Base-by-base conservation (phyloP, 2,797 vertebrate species). In the Malurus splendens region DNA sequence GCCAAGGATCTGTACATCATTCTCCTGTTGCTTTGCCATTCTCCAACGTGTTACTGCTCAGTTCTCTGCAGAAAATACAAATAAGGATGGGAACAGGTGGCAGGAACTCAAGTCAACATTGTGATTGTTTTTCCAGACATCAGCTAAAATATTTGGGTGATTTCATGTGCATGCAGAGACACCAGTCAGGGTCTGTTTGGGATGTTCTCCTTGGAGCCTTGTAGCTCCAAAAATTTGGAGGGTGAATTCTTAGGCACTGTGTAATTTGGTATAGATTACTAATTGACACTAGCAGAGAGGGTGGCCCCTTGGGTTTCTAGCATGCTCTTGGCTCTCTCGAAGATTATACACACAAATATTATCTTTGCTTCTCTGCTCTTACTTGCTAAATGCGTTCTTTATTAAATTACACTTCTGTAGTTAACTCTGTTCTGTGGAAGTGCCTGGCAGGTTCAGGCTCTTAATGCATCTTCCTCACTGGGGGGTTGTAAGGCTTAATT, bases 401-500 rank as follows among this genome's bases (percentile, higher is more conserved):
- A 87, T 93, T 78, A 81, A 91, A 92, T 91, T 75, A 30, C 62
- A 89, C 85, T 93, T 85, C 70, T 70, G 55, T 90, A 78, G 79
- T 94, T 93, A 90, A 94, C 47, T 81, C 55, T 54, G 12, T 42
- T 79, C 62, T 76, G 55, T 64, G 45, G 61, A 66, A 56, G 30
- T 86, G 65, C 72, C 81, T 82, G 22, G 51, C 74, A 90, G 61
- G 66, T 86, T 91, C 52, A 48, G 72, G 54, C 54, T 90, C 87
- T 84, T 90, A 92, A 90, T 82, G 66, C 17, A 2, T 79, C 52
- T 86, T 76, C 72, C 70, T 87, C 82, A 8, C 85, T 75, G 75
- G 75, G 94, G 92, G 81, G 72, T 82, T 88, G 61, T 94, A 65
- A 92, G 79, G 74, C 77, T 92, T 91, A 90, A 94, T 94, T 94